Evolutionary conservation across 1,140 invertebrate species (phyloP), one percentile per base, ranked within the genome.

Genomic region (Dreissena polymorpha): DNA sequence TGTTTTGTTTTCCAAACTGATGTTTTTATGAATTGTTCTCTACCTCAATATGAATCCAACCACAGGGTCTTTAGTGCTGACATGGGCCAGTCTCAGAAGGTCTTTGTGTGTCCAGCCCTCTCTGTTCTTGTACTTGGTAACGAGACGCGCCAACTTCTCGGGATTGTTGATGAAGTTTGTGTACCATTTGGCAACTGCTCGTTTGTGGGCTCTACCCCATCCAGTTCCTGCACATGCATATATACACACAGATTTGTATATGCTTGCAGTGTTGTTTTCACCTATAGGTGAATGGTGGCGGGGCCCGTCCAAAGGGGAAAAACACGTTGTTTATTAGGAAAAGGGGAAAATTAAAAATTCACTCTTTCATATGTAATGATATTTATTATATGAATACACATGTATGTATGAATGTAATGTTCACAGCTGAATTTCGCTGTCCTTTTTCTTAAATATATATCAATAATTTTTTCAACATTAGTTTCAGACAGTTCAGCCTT

Each of bases 1-100:
- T n/a, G n/a, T n/a, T n/a, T n/a, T n/a, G n/a, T 39, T 39, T 39
- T 2, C 39, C 39, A 39, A 39, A 39, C 39, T 39, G 39, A 39
- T 96, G 95, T 85, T 94, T 95, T 89, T 96, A 96, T 1, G 94
- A 94, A 93, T 95, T 95, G 0, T 95, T 95, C 87, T 95, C 94
- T 57, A 79, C 76, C 76, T 79, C 1, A 70, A 39, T 14, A 79
- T 49, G 29, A 79, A 79, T 6, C 65, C 76, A 18, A 79, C 18
- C 10, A n/a, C 64, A 69, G 29, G 60, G 18, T 79, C 76, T 0
- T 60, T 12, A 12, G 76, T 55, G 27, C 53, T 55, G 12, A 51
- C 23, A 53, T 81, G 78, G 14, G 78, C 53, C 57, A 81, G 49
- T 27, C 78, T 23, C 13, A 81, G 13, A 5, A 81, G 53, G 18